phyloP scores from a whole-genome alignment of 2,113 vertebrate genomes.

The Cinclus mexicanus region DNA sequence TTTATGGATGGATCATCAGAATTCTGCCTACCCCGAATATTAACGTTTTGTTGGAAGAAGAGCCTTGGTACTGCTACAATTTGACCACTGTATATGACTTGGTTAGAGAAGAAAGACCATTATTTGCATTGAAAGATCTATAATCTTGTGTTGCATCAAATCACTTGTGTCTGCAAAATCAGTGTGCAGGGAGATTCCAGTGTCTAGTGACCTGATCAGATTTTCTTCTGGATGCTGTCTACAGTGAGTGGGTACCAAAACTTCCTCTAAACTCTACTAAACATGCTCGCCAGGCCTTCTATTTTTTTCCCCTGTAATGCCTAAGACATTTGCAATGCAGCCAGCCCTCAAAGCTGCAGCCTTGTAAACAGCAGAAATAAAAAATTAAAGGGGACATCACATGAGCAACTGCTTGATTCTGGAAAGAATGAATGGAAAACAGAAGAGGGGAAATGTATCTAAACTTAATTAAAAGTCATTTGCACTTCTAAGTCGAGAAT shows the following conservation, averaged over 20 bases:
- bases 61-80: neutral
- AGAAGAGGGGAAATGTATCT: neutral
- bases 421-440: neutral
- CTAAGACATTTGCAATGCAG: neutral
- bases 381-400: neutral
- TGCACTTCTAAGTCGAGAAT: neutral
- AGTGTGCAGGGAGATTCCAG: neutral
- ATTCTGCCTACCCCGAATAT: neutral
- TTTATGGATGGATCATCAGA: neutral
- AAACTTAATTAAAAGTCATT: slow-evolving; percentile 3
- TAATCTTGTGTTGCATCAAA: neutral
- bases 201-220: neutral
- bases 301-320: neutral
- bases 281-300: neutral
- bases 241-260: neutral
- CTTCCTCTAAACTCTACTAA: neutral
- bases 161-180: neutral
- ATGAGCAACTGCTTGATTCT: neutral
- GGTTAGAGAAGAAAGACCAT: neutral
- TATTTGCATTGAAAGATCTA: neutral
- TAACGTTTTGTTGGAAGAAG: neutral
- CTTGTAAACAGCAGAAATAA: neutral
- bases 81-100: neutral
- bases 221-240: neutral
- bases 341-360: neutral